These are phyloP conservation scores for Lontra canadensis DNA, from an alignment of 2,113 vertebrate genomes.

Conservation along the genomic window DNA sequence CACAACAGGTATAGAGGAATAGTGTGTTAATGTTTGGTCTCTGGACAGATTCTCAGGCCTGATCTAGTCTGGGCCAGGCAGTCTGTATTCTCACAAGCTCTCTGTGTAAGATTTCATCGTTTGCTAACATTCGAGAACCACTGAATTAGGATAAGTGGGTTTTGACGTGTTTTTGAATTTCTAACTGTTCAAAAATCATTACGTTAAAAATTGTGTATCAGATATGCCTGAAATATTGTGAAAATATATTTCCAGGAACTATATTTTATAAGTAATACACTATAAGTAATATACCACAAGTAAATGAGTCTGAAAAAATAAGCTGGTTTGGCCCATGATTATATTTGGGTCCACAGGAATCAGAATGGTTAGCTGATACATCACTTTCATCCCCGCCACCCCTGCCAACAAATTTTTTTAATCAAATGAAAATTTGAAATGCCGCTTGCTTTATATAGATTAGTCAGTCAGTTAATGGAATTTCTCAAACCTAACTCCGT, in stretches of 20 bases:
- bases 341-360: neutral
- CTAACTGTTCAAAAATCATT: neutral
- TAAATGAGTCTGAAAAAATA: neutral
- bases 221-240: neutral
- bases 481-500: constrained; percentile 15
- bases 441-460: neutral
- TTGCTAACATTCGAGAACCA: neutral
- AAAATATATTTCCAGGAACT: neutral
- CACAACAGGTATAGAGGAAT: neutral
- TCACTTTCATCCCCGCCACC: neutral
- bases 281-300: neutral
- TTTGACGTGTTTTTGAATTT: neutral
- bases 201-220: neutral
- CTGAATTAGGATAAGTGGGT: neutral
- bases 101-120: neutral
- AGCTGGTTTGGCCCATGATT: neutral
- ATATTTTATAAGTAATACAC: no score
- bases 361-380: neutral
- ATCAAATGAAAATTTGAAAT: neutral
- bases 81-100: neutral
- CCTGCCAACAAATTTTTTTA: neutral
- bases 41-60: neutral
- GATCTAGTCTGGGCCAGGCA: neutral
- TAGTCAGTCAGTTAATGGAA: neutral
- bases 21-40: neutral